Evolutionary conservation across 2,113 vertebrate species (phyloP).

Genomic region (Megaleporinus macrocephalus): DNA sequence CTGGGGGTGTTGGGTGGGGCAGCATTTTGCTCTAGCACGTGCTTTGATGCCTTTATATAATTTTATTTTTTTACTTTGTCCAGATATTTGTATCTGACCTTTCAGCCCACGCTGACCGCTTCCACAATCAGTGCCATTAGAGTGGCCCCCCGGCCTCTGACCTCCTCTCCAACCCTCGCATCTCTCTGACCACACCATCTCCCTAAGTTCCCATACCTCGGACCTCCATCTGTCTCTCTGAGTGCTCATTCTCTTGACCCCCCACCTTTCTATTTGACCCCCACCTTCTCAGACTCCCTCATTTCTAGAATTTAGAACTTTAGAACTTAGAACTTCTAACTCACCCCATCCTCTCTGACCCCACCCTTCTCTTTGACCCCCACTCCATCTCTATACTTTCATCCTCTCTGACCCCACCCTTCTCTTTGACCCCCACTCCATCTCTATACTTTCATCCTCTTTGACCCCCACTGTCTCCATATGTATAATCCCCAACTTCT

Average conservation of each 20-base stretch:
- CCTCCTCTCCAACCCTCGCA: not conserved
- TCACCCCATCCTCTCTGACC: not conserved
- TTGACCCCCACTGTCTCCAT: too few species aligned
- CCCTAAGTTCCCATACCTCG: not conserved
- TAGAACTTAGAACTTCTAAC: too few species aligned
- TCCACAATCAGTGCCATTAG: not conserved
- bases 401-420: not conserved
- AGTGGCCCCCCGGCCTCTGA: not conserved
- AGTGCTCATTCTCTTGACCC: not conserved
- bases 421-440: not conserved
- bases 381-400: too few species aligned
- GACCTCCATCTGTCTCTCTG: not conserved
- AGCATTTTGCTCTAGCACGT: too few species aligned
- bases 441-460: too few species aligned
- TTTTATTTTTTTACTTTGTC: not conserved
- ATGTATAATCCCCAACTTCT: not conserved
- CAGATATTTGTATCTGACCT: not conserved
- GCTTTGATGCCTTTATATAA: too few species aligned
- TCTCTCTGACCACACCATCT: not conserved
- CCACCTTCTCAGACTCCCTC: too few species aligned
- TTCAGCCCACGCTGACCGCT: not conserved
- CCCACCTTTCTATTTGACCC: not conserved
- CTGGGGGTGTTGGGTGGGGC: too few species aligned
- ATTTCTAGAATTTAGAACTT: too few species aligned
- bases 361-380: not conserved